A percentile compares a stretch with the other conserved stretches of the same genome.
Conservation (phyloP, 2,888 invertebrate genomes). For the Himalopsyche kuldschensis region DNA sequence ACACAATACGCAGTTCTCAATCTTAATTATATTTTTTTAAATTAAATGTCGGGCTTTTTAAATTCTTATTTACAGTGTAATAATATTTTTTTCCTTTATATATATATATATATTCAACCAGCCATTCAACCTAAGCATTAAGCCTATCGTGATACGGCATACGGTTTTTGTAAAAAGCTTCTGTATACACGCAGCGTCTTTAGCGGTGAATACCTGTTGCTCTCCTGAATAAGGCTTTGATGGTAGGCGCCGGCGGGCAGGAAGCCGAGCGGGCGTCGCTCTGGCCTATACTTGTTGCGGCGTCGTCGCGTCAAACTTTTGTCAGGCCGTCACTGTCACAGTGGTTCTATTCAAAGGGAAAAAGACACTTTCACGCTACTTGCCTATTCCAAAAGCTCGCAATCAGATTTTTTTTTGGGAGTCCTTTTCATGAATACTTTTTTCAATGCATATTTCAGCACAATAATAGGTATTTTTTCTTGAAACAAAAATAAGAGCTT, state of each 20-base stretch:
- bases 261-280: neutral
- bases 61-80: too few relatives aligned
- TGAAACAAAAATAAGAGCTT: neutral
- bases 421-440: neutral
- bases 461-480: neutral
- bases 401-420: neutral
- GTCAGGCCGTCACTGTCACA: slow-evolving; percentile 27
- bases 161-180: neutral
- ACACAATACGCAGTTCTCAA: too few relatives aligned
- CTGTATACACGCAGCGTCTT: neutral
- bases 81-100: too few relatives aligned
- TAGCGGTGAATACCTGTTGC: slow-evolving; percentile 19
- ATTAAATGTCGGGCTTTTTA: neutral
- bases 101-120: too few relatives aligned
- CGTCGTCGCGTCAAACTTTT: slow-evolving; percentile 30
- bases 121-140: neutral
- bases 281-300: slow-evolving; percentile 24
- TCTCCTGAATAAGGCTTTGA: neutral
- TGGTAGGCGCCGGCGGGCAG: neutral
- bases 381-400: neutral
- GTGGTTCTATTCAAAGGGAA: neutral
- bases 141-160: neutral
- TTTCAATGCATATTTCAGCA: neutral
- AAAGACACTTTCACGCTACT: neutral
- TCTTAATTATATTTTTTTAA: too few relatives aligned